phyloP scores from a whole-genome alignment of 2,888 invertebrate species.

The Volucella inflata region DNA sequence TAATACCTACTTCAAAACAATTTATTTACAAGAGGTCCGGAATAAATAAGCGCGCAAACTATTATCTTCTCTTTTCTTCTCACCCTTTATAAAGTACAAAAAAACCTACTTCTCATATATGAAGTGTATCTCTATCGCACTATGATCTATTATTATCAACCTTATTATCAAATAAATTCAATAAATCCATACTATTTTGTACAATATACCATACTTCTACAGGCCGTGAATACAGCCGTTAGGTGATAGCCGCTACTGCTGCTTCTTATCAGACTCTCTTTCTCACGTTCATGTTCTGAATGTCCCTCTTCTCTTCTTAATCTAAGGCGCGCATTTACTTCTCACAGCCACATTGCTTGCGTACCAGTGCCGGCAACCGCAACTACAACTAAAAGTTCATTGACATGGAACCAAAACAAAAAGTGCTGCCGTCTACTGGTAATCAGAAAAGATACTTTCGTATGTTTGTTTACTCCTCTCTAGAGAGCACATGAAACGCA shows the following conservation, averaged over 20 bases:
- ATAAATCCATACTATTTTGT: slow-evolving; percentile 17
- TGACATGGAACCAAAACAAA: slow-evolving; percentile 73
- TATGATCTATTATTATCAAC: background rate
- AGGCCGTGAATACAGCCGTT: slow-evolving; percentile 6
- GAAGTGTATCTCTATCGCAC: background rate
- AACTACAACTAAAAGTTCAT: slow-evolving; percentile 71
- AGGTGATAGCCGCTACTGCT: slow-evolving; percentile 16
- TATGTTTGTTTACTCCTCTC: slow-evolving; percentile 43
- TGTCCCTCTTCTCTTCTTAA: slow-evolving; percentile 61
- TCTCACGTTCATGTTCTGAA: slow-evolving; percentile 49
- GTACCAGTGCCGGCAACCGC: slow-evolving; percentile 41
- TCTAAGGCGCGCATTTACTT: slow-evolving; percentile 56
- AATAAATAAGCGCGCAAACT: no score
- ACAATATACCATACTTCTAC: slow-evolving; percentile 41
- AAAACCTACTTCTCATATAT: no score
- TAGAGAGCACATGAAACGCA: slow-evolving; percentile 51
- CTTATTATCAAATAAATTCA: background rate
- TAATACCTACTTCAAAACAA: no score
- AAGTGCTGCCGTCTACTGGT: slow-evolving; percentile 72
- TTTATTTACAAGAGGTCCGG: no score
- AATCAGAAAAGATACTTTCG: slow-evolving; percentile 40
- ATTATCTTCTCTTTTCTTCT: no score
- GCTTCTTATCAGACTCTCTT: slow-evolving; percentile 58
- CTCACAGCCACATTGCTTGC: slow-evolving; percentile 42
- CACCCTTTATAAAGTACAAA: no score